A percentile compares a stretch with the other conserved stretches of the same genome.
Conservation (phyloP, 2,888 invertebrate species). For the Trisateles emortualis region DNA sequence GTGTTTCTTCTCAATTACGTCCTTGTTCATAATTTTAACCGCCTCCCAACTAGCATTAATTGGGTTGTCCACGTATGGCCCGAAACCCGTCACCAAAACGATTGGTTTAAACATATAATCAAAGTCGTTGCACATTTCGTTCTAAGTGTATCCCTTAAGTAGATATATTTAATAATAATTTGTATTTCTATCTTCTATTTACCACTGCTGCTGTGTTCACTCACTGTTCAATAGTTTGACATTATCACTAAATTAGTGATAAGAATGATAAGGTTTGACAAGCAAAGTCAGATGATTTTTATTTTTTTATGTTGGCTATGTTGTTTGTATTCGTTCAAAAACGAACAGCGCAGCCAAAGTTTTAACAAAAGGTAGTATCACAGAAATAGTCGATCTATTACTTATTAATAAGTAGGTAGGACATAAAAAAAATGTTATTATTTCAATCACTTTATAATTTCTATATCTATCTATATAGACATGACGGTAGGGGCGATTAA, state of each 20-base stretch:
- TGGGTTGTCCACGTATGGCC: conserved; percentile 90
- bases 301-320: conserved; percentile 12
- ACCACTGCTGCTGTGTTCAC: not conserved
- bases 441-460: too few relatives aligned
- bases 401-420: too few relatives aligned
- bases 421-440: too few relatives aligned
- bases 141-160: too few relatives aligned
- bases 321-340: not conserved
- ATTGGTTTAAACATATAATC: conserved; percentile 69
- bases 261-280: conserved; percentile 5
- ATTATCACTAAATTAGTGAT: too few relatives aligned
- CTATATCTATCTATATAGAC: too few relatives aligned
- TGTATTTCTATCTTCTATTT: not conserved
- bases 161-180: too few relatives aligned
- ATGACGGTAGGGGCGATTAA: too few relatives aligned
- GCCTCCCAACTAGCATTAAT: conserved; percentile 95
- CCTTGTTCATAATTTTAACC: conserved; percentile 88
- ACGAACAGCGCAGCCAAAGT: not conserved
- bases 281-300: conserved; percentile 20
- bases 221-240: not conserved
- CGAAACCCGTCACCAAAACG: conserved; percentile 92
- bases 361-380: too few relatives aligned
- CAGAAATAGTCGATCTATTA: too few relatives aligned
- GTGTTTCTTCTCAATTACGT: conserved; percentile 80
- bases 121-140: conserved; percentile 57